Evolutionary conservation across 2,113 vertebrate genomes (phyloP), one percentile per base, ranked within the genome.

Genomic region (Proterorhinus semilunaris): DNA sequence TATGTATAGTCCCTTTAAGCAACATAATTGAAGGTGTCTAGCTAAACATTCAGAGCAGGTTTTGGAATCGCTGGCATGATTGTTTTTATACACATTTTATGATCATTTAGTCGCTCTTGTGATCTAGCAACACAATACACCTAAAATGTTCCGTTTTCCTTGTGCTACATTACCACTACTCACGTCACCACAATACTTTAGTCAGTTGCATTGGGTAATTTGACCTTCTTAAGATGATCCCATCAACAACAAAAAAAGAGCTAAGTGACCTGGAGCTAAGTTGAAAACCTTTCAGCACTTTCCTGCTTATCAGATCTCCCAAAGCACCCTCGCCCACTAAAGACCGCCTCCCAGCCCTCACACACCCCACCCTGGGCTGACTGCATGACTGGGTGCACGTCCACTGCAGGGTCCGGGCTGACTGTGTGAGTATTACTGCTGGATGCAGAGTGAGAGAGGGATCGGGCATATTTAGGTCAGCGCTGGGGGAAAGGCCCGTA

Each of bases 381-480:
- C 71, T 84, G 63, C 61, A 61, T 79, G 81, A 74, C 74, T 53
- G 55, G 47, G 54, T 21, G 0, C 69, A 73, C 53, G 44, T 74
- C 71, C 10, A 71, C 68, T 58, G 70, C 78, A 81, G 75, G 27
- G 55, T 63, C 69, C 76, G 69, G 67, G 75, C 80, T 75, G 73
- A 72, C 80, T 83, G 76, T 82, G 80, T 71, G 72, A 86, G 69
- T 68, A 76, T 79, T 21, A 21, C 62, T 52, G 55, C 55, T 81
- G 51, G 46, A 68, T 63, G 6, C 55, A 10, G 21, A 16, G 59
- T 21, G 54, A 6, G 61, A 12, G 21, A 17, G 62, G 43, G 58
- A 6, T 52, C 67, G 27, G 66, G 72, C 86, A 59, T 73, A 81
- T 84, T 72, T 71, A 82, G 81, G 91, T 91, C 90, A 89, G 75